These are phyloP conservation scores for Drosophila suboccidentalis DNA, from an alignment of 2,888 invertebrate genomes.

Conservation along the genomic window DNA sequence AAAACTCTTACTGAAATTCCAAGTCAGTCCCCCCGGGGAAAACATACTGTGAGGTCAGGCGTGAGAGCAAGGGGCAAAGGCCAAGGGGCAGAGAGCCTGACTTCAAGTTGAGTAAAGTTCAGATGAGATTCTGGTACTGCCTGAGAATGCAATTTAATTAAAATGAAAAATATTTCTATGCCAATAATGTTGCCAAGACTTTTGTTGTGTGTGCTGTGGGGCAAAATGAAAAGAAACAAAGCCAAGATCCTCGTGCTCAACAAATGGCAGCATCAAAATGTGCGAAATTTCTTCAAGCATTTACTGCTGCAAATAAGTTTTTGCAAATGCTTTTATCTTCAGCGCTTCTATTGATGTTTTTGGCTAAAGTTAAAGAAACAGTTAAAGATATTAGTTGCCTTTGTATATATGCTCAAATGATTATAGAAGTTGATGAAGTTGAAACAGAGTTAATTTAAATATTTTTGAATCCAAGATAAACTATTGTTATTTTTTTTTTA, in stretches of 20 bases:
- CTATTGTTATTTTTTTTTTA: neutral
- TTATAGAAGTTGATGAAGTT: neutral
- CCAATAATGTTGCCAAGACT: constrained; percentile 51
- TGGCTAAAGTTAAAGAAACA: neutral
- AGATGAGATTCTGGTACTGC: constrained; percentile 18
- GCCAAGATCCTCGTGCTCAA: constrained; percentile 7
- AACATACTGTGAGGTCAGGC: constrained; percentile 1
- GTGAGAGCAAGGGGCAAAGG: too few relatives aligned
- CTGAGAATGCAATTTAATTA: constrained; percentile 77
- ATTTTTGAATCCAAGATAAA: neutral
- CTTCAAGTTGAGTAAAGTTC: constrained; percentile 9
- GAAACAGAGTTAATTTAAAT: neutral
- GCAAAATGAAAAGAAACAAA: neutral
- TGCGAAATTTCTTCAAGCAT: constrained; percentile 16
- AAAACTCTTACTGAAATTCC: constrained; percentile 50
- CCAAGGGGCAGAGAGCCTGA: neutral
- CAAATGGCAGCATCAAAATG: constrained; percentile 11
- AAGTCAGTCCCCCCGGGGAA: constrained; percentile 22
- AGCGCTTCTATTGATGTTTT: neutral
- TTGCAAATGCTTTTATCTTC: constrained; percentile 8
- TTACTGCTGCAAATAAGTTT: constrained; percentile 26
- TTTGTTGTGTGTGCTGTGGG: constrained; percentile 9
- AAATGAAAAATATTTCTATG: constrained; percentile 65
- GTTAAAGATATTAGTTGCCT: too few relatives aligned
- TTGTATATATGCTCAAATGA: too few relatives aligned